A percentile compares a stretch with the other conserved stretches of the same genome.
phyloP scores from a whole-genome alignment of 2,888 invertebrate species.

The Macrostomum cliftonense region DNA sequence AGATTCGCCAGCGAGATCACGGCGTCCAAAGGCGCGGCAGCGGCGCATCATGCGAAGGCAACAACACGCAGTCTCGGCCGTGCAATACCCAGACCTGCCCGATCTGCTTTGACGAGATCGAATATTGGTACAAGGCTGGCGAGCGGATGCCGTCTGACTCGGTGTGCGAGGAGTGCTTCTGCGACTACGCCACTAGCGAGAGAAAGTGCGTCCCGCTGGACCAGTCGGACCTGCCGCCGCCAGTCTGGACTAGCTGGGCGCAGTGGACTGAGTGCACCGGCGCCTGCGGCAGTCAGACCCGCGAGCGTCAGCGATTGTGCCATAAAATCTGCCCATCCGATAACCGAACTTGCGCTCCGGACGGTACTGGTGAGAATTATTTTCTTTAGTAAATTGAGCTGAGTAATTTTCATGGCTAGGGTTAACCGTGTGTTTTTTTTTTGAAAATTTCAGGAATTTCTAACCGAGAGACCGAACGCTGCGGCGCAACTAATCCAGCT shows the following conservation, averaged over 20 bases:
- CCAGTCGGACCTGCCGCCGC: not conserved
- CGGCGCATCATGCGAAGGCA: not conserved
- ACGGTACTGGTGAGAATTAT: no score
- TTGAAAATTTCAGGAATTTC: no score
- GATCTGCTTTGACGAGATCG: not conserved
- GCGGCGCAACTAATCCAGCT: no score
- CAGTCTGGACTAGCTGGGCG: constrained; percentile 3
- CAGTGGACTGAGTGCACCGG: constrained; percentile 1
- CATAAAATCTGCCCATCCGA: no score
- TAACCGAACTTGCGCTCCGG: no score
- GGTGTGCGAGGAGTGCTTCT: not conserved
- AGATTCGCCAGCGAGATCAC: not conserved
- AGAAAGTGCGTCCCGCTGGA: not conserved
- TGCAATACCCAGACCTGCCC: not conserved
- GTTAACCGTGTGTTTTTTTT: no score
- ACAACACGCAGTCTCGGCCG: not conserved
- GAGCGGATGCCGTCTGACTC: not conserved
- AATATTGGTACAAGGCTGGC: not conserved
- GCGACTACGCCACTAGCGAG: not conserved
- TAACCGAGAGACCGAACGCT: no score
- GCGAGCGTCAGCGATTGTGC: constrained; percentile 1
- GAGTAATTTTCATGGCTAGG: no score
- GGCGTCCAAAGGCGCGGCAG: not conserved
- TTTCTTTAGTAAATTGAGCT: no score
- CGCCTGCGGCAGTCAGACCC: constrained; percentile 1